phyloP scores from a whole-genome alignment of 92 coral and sea anemone genomes.

The Porites rus region DNA sequence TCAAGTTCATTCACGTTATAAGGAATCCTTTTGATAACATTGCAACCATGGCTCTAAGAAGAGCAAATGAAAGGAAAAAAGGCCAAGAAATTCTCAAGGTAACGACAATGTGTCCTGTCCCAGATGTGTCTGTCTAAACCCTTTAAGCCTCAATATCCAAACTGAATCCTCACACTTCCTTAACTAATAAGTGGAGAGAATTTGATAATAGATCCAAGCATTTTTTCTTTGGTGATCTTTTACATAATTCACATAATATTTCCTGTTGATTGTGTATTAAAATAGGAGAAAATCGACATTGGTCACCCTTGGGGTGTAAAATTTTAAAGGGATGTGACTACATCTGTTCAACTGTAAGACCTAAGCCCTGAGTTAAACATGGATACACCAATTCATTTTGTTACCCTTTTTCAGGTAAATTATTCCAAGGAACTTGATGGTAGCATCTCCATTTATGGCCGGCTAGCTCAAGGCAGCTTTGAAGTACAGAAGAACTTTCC shows the following conservation, averaged over 20 bases:
- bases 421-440: constrained; percentile 1
- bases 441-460: constrained; percentile 2
- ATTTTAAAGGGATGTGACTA: too few species aligned
- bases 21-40: constrained; percentile 53
- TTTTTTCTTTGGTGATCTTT: too few species aligned
- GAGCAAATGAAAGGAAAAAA: neutral
- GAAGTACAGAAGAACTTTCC: constrained; percentile 26
- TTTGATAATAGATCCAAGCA: too few species aligned
- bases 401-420: constrained; percentile 6
- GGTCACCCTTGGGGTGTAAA: too few species aligned
- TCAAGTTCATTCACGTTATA: constrained; percentile 38
- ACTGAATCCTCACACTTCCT: too few species aligned
- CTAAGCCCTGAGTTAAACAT: neutral
- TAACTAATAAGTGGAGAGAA: too few species aligned
- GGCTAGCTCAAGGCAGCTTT: constrained; percentile 15
- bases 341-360: neutral
- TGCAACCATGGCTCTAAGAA: constrained; percentile 33
- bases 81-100: constrained; percentile 3
- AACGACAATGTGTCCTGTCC: neutral
- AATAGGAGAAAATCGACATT: too few species aligned
- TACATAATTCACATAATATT: too few species aligned
- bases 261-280: too few species aligned
- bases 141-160: too few species aligned
- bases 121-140: too few species aligned
- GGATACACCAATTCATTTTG: too few species aligned